These are phyloP conservation scores for Enteromius fasciolatus DNA, from an alignment of 2,797 vertebrate genomes.

Conservation along the genomic window DNA sequence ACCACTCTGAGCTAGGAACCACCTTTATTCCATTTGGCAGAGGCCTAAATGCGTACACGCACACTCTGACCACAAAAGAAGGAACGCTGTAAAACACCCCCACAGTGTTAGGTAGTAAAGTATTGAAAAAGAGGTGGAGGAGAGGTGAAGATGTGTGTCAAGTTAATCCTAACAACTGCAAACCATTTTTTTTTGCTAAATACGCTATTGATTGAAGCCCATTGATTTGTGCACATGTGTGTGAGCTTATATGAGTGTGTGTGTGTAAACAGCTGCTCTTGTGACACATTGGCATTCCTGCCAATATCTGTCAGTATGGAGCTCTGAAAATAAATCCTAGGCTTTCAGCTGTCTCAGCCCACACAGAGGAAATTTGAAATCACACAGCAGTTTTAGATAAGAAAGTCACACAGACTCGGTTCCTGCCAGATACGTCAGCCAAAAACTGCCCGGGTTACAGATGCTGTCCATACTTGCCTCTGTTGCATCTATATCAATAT, in stretches of 20 bases:
- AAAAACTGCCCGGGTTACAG: conserved; percentile 61
- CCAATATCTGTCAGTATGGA: conserved; percentile 56
- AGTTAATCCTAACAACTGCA: conserved; percentile 19
- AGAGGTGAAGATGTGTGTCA: conserved; percentile 36
- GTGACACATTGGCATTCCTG: conserved; percentile 57
- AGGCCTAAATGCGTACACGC: conserved; percentile 27
- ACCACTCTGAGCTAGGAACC: conserved; percentile 57
- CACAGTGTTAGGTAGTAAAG: conserved; percentile 23
- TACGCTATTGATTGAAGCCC: conserved; percentile 37
- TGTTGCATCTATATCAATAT: conserved; percentile 64
- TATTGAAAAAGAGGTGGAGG: conserved; percentile 17
- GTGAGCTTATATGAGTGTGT: background rate
- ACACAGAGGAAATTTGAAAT: conserved; percentile 67
- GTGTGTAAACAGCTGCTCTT: conserved; percentile 61
- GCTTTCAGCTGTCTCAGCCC: conserved; percentile 56
- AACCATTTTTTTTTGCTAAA: conserved; percentile 23
- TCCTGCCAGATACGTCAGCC: conserved; percentile 65
- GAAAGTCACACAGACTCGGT: conserved; percentile 59
- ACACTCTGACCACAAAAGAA: conserved; percentile 42
- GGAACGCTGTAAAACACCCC: conserved; percentile 48
- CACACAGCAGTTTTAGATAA: conserved; percentile 71
- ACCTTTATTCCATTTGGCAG: conserved; percentile 67
- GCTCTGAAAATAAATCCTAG: conserved; percentile 60
- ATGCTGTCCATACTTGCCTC: conserved; percentile 66
- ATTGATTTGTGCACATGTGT: conserved; percentile 29